Conservation (phyloP, 2,888 invertebrate genomes). For the Drosophila paracracens region DNA sequence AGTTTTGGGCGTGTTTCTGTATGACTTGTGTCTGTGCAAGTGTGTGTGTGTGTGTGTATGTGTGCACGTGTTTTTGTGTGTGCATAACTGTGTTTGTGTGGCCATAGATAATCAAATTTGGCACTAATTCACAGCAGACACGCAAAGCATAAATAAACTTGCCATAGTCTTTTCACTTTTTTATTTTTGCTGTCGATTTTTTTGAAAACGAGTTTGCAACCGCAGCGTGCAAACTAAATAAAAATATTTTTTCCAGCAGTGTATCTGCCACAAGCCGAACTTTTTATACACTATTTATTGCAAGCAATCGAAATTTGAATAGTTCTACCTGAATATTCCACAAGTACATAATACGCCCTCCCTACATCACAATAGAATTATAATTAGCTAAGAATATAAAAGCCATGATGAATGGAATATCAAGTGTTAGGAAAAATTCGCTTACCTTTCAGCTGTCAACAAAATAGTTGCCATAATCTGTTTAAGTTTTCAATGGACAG, state of each 20-base stretch:
- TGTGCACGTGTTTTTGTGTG: slow-evolving; percentile 32
- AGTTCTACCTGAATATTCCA: neutral
- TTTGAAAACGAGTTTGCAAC: slow-evolving; percentile 56
- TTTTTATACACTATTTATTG: slow-evolving; percentile 9
- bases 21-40: slow-evolving; percentile 21
- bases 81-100: slow-evolving; percentile 41
- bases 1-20: slow-evolving; percentile 67
- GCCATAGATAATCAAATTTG: slow-evolving; percentile 80
- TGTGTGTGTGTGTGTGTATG: slow-evolving; percentile 12
- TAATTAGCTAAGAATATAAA: neutral
- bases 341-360: neutral
- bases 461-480: slow-evolving; percentile 21
- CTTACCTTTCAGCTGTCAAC: neutral
- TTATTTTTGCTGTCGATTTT: slow-evolving; percentile 41
- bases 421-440: neutral
- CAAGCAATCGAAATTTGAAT: neutral
- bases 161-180: slow-evolving; percentile 61
- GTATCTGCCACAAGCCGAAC: slow-evolving; percentile 6
- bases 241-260: slow-evolving; percentile 23
- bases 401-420: slow-evolving; percentile 3
- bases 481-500: slow-evolving; percentile 31
- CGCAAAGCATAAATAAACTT: slow-evolving; percentile 81
- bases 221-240: slow-evolving; percentile 54
- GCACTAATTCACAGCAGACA: slow-evolving; percentile 80
- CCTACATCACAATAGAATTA: neutral